Base-by-base conservation (phyloP, 2,797 vertebrate genomes). In the Passerculus sandwichensis region DNA sequence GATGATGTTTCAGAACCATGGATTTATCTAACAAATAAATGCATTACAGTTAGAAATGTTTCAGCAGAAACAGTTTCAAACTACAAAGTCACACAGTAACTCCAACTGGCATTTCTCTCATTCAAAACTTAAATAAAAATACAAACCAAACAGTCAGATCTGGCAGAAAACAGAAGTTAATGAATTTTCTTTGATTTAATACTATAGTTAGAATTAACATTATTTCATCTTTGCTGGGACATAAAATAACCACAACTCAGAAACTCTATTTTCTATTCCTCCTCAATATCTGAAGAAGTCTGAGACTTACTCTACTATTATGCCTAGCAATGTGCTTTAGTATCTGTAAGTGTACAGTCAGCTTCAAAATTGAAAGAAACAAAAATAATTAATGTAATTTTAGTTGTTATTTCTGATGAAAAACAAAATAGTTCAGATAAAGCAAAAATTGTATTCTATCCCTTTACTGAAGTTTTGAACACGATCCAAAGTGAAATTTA, bases 1-100 rank as follows among this genome's bases (percentile, higher is more conserved):
- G 99, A 69, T 99, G 99, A 97, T 99, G 99, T 97, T 99, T 99
- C 97, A 99, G 97, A 96, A 99, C 99, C 97, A 99, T 99, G 9
- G 98, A 98, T 98, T 99, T 99, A 97, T 99, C 99, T 99, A 97
- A 22, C 30, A 94, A 81, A 92, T 3, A 76, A 61, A 96, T 44
- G 20, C 51, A 57, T 38, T 51, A 92, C 5, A 23, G 84, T 96
- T 57, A 96, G 62, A 93, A 86, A 87, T 2, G 1, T 44, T 85
- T 82, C 57, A 69, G 80, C 73, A 80, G 26, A 48, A 80, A 88
- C 53, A 85, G 34, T 85, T 85, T 83, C 15, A 48, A 83, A n/a
- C 13, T 26, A 64, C 13, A 56, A 75, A 80, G 36, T 36, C 76
- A 50, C 11, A 44, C 7, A 62, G 6, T 19, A 94, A 75, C 34